Evolutionary conservation across 2,113 vertebrate species (phyloP), one percentile per base, ranked within the genome.

Genomic region (Macquaria australasica): DNA sequence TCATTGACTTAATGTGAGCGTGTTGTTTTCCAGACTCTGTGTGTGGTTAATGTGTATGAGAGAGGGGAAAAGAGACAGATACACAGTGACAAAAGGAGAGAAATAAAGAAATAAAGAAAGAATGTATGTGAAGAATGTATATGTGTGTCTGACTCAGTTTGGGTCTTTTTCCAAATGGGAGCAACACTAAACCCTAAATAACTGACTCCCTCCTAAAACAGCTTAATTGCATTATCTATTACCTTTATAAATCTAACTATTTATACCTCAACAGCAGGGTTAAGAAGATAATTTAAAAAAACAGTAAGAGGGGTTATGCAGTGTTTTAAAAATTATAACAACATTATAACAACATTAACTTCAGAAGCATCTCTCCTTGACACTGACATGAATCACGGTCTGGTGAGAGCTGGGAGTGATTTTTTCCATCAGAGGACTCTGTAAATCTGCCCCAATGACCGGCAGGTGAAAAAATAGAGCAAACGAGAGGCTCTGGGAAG

Each of bases 381-480:
- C 74, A 70, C 59, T 60, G 82, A 72, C 51, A 76, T 87, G 43
- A 86, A 83, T 81, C 51, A 77, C 1, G 6, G 66, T 80, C 43
- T 41, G 28, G 66, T 64, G 76, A 87, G 69, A 71, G 56, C 56
- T 53, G 20, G 34, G 70, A 39, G 76, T 39, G 31, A 73, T n/a
- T 63, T 85, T 85, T 70, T 77, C 75, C 82, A 80, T 41, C 37
- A 70, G 73, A 83, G 11, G 41, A 81, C 77, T 66, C 16, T 37
- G 51, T 91, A 93, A 94, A 93, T 92, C 83, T 83, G 53, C 72
- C 25, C 37, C 69, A 85, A 69, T 94, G 87, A 87, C 75, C 14
- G 6, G 79, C 93, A 95, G 91, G 94, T 94, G 89, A 93, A 94
- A 89, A 92, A 93, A 95, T 85, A 94, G 66, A 91, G 74, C 62